These are phyloP conservation scores for Myiozetetes cayanensis DNA, from an alignment of 2,113 vertebrate species.

Conservation along the genomic window DNA sequence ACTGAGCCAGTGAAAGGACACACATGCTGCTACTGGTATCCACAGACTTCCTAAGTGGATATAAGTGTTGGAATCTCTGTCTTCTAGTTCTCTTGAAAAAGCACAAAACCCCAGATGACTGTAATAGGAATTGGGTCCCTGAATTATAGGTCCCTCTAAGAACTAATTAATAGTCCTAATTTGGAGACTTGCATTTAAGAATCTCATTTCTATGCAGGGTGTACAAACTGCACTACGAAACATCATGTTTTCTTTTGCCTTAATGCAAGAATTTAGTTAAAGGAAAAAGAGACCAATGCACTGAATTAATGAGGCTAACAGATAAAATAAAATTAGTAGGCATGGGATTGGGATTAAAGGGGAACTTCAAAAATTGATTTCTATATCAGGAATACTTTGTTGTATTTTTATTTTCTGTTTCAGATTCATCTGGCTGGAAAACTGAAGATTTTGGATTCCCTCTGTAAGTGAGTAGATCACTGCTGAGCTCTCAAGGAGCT, in stretches of 20 bases:
- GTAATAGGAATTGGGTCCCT: background rate
- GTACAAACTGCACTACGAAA: background rate
- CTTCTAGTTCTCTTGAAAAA: background rate
- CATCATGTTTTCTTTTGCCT: background rate
- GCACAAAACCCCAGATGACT: background rate
- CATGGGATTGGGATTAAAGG: background rate
- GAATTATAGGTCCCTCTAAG: background rate
- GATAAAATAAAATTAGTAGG: background rate
- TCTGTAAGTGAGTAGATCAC: background rate
- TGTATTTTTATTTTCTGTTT: background rate
- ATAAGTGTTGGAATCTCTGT: background rate
- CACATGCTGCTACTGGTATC: background rate
- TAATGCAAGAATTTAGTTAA: background rate
- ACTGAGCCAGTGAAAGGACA: background rate
- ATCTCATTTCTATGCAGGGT: background rate
- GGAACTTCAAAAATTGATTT: background rate
- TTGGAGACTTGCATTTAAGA: background rate
- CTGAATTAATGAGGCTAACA: background rate
- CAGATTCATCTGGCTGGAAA: background rate
- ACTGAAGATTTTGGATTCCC: background rate
- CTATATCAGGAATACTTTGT: background rate
- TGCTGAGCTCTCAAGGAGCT: background rate
- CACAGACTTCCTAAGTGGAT: background rate
- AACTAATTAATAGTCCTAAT: background rate
- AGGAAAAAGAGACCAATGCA: background rate